Percentiles rank a stretch among this genome's conserved stretches.
Evolutionary conservation across 2,113 vertebrate genomes (phyloP).

Genomic region (Lasiurus cinereus): DNA sequence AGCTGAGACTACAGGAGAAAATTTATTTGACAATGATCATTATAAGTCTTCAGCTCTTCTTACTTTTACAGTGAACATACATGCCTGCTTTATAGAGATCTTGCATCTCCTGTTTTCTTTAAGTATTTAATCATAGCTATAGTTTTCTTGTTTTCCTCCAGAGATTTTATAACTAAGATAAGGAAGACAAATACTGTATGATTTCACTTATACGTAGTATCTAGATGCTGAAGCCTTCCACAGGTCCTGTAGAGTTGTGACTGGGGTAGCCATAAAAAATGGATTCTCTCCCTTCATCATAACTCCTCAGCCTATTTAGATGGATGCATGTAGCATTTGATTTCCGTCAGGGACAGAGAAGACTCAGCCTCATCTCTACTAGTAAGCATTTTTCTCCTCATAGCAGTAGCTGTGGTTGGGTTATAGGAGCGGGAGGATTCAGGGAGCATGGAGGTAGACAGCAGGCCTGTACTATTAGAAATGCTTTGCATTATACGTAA

Average conservation of each 20-base stretch:
- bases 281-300: background rate
- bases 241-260: background rate
- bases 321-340: background rate
- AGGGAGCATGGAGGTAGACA: background rate
- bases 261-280: background rate
- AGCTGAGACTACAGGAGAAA: background rate
- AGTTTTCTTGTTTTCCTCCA: background rate
- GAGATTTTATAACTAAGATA: background rate
- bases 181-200: too few species aligned
- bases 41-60: background rate
- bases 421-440: background rate
- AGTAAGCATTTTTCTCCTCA: conserved; percentile 1
- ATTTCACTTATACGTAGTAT: background rate
- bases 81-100: background rate
- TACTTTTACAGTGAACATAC: background rate
- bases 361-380: background rate
- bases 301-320: background rate
- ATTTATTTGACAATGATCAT: conserved; percentile 39
- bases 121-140: background rate
- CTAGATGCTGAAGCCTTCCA: background rate
- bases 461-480: background rate
- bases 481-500: background rate
- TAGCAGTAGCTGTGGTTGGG: background rate
- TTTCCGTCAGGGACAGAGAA: background rate
- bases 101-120: background rate